A percentile compares a stretch with the other conserved stretches of the same genome.
These are phyloP conservation scores for Cosmorhoe ocellata DNA, from an alignment of 2,888 invertebrate species.

Conservation along the genomic window DNA sequence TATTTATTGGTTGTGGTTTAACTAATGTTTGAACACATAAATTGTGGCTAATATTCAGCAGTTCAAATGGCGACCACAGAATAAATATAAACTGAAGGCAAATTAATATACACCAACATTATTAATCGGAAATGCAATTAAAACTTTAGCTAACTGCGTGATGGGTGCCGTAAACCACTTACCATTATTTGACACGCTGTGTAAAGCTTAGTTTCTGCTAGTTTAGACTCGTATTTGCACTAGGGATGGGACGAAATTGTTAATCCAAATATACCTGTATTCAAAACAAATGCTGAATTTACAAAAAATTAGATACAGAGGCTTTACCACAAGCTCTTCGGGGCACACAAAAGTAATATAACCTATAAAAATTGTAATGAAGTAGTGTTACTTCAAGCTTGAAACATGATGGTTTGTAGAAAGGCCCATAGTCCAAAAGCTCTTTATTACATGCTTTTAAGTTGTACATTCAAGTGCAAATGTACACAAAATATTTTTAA, in stretches of 20 bases:
- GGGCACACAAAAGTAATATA: too few relatives aligned
- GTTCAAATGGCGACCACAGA: background rate
- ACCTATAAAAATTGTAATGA: too few relatives aligned
- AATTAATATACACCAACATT: constrained; percentile 10
- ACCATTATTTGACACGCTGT: constrained; percentile 14
- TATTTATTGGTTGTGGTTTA: background rate
- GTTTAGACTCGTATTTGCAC: constrained; percentile 8
- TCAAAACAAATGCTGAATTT: too few relatives aligned
- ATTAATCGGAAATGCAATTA: constrained; percentile 21
- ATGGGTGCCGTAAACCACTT: constrained; percentile 17
- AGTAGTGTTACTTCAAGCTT: too few relatives aligned
- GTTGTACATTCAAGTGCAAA: too few relatives aligned
- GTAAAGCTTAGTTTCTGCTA: constrained; percentile 19
- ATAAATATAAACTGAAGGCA: background rate
- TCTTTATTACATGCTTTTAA: too few relatives aligned
- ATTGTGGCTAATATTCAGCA: constrained; percentile 6
- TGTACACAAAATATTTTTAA: too few relatives aligned
- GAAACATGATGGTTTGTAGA: too few relatives aligned
- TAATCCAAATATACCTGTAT: too few relatives aligned
- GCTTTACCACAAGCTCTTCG: too few relatives aligned
- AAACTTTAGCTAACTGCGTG: constrained; percentile 14
- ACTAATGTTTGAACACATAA: constrained; percentile 10
- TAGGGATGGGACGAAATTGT: constrained; percentile 6
- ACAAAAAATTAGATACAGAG: too few relatives aligned
- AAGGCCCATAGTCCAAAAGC: too few relatives aligned